Evolutionary conservation across 2,113 vertebrate species (phyloP).

Genomic region (Ramphastos sulfuratus): DNA sequence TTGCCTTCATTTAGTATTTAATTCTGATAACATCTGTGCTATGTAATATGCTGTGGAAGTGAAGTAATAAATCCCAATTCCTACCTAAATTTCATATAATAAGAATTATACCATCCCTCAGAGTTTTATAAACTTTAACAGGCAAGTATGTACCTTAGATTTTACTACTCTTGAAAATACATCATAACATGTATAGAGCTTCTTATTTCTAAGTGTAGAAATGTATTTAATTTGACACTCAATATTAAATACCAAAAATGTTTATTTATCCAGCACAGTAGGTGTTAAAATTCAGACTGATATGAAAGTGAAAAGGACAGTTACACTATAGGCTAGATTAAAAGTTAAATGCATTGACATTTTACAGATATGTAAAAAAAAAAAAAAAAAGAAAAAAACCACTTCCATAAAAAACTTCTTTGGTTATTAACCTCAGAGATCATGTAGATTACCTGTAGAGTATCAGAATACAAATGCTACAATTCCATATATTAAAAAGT

Average conservation of each 20-base stretch:
- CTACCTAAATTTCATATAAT: not conserved
- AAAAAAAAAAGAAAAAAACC: not conserved
- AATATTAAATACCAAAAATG: not conserved
- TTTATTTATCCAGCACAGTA: not conserved
- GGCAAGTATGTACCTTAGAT: not conserved
- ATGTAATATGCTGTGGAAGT: not conserved
- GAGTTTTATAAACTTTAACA: not conserved
- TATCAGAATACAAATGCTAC: not conserved
- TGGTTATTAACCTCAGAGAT: rapidly evolving
- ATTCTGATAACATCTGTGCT: not conserved
- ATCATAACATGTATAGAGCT: not conserved
- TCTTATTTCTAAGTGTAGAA: not conserved
- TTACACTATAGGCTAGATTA: not conserved
- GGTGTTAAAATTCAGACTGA: not conserved
- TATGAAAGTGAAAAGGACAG: not conserved
- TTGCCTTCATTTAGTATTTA: not conserved
- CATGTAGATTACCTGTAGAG: not conserved
- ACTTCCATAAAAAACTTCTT: not conserved
- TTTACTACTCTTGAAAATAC: not conserved
- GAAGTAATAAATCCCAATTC: not conserved
- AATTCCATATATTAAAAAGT: not conserved
- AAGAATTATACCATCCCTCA: rapidly evolving
- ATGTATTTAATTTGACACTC: not conserved
- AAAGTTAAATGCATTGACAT: not conserved
- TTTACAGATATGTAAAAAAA: not conserved